Evolutionary conservation across 2,888 invertebrate species (phyloP).

Genomic region (Cephus spinipes): DNA sequence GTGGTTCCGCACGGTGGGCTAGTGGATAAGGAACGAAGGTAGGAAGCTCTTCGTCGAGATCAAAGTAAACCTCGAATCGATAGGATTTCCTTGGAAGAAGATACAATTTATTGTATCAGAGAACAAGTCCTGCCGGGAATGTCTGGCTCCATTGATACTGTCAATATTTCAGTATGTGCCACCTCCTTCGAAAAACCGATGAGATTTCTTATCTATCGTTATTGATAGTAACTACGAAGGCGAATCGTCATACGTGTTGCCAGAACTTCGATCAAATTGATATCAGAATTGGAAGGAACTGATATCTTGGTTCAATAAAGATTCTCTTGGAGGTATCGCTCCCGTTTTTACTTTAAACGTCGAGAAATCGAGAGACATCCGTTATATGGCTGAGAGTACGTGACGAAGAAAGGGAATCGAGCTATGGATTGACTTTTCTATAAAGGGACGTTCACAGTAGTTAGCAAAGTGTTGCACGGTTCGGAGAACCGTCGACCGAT

Average conservation of each 20-base stretch:
- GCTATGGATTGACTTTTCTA: neutral
- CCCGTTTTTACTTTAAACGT: neutral
- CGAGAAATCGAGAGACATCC: neutral
- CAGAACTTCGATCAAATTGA: neutral
- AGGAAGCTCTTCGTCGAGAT: slow-evolving; percentile 37
- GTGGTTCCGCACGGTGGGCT: neutral
- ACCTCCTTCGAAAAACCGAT: neutral
- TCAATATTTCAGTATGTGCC: neutral
- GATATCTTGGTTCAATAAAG: neutral
- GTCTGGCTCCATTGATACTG: neutral
- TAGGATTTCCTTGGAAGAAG: slow-evolving; percentile 36
- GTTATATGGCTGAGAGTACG: neutral
- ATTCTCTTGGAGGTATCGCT: neutral
- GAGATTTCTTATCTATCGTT: neutral
- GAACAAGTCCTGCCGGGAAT: neutral
- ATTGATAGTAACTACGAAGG: neutral
- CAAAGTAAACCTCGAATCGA: slow-evolving; percentile 48
- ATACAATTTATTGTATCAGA: slow-evolving; percentile 45
- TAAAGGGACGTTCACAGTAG: neutral
- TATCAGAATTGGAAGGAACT: neutral
- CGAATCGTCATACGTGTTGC: neutral
- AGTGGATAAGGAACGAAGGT: neutral
- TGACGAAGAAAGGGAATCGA: neutral
- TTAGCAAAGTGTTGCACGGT: slow-evolving; percentile 2
- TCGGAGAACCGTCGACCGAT: slow-evolving; percentile 30